These are phyloP conservation scores for Phytoseiulus persimilis DNA, from an alignment of 2,888 invertebrate genomes.

Conservation along the genomic window DNA sequence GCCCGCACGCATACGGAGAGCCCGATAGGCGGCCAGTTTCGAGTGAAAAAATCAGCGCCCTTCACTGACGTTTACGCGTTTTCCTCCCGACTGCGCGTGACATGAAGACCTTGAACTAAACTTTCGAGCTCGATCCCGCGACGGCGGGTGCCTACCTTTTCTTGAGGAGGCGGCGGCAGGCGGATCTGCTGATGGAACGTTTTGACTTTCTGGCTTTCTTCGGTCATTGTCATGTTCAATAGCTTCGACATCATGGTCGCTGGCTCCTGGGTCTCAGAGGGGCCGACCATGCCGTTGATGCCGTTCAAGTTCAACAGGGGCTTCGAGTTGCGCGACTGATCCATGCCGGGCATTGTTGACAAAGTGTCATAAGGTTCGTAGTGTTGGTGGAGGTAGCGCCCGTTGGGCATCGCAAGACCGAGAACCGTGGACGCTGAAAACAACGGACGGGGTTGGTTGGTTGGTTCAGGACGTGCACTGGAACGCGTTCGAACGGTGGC, in stretches of 20 bases:
- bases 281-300: neutral
- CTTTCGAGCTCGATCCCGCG: neutral
- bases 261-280: neutral
- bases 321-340: neutral
- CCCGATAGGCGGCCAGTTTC: neutral
- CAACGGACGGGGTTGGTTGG: too few relatives aligned
- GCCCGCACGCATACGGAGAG: neutral
- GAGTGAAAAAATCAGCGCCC: too few relatives aligned
- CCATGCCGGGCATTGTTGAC: neutral
- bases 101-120: neutral
- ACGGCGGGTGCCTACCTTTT: neutral
- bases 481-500: too few relatives aligned
- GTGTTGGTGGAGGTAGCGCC: neutral
- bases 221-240: constrained; percentile 19
- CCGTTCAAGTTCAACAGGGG: neutral
- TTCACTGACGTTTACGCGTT: too few relatives aligned
- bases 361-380: neutral
- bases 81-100: too few relatives aligned
- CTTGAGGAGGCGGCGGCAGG: constrained; percentile 6
- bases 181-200: neutral
- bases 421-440: neutral
- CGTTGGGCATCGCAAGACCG: neutral
- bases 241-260: constrained; percentile 29
- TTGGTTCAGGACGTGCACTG: too few relatives aligned
- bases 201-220: constrained; percentile 29